These are phyloP conservation scores for Atherinosoma microstoma DNA, from an alignment of 2,797 vertebrate genomes.

Conservation along the genomic window DNA sequence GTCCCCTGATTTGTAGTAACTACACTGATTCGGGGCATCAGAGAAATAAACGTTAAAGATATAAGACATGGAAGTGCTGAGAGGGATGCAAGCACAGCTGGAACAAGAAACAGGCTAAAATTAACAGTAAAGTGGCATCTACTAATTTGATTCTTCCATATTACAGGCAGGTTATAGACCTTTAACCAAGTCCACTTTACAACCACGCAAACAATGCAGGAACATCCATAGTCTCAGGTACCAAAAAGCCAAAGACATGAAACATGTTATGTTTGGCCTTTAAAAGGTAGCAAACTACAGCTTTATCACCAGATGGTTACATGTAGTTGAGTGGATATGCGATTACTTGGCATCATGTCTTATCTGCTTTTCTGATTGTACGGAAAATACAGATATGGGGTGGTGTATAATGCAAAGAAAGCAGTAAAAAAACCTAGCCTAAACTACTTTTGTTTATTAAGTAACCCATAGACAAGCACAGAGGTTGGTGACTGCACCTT, in stretches of 20 bases:
- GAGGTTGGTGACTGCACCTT: conserved; percentile 27
- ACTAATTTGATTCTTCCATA: conserved; percentile 39
- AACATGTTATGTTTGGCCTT: conserved; percentile 58
- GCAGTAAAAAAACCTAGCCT: conserved; percentile 38
- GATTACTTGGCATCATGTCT: conserved; percentile 44
- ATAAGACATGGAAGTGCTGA: conserved; percentile 64
- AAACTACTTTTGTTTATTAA: conserved; percentile 33
- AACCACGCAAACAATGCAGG: conserved; percentile 35
- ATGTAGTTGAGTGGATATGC: conserved; percentile 33
- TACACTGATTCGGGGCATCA: conserved; percentile 29
- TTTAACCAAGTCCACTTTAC: conserved; percentile 33
- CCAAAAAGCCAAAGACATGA: conserved; percentile 59
- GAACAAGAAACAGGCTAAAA: conserved; percentile 73
- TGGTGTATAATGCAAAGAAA: conserved; percentile 7
- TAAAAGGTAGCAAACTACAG: conserved; percentile 42
- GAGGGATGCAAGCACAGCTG: conserved; percentile 73
- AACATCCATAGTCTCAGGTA: conserved; percentile 33
- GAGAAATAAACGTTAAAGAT: conserved; percentile 43
- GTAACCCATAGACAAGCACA: conserved; percentile 20
- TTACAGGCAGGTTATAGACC: conserved; percentile 38
- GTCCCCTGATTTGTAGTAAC: conserved; percentile 34
- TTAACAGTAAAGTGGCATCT: conserved; percentile 53
- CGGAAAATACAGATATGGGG: conserved; percentile 21
- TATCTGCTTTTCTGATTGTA: conserved; percentile 19
- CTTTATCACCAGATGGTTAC: conserved; percentile 37